These are phyloP conservation scores for Hippocampus mohnikei DNA, from an alignment of 2,113 vertebrate genomes.

Conservation along the genomic window DNA sequence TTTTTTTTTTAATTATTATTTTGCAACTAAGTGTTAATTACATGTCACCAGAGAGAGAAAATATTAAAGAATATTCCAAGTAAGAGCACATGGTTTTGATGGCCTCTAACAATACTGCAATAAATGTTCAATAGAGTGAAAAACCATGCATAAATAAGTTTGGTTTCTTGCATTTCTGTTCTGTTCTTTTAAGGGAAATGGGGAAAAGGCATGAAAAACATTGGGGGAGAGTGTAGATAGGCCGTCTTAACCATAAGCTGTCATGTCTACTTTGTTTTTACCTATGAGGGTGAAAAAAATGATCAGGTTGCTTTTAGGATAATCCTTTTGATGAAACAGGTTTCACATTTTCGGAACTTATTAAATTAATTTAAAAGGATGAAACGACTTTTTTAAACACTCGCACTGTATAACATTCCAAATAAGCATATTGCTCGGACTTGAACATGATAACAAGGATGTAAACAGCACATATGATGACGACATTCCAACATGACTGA, in stretches of 20 bases:
- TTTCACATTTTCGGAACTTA: background rate
- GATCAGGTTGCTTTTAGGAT: background rate
- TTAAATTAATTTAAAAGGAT: slow-evolving; percentile 2
- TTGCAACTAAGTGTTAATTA: slow-evolving; percentile 3
- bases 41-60: slow-evolving; percentile 24
- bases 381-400: slow-evolving; percentile 25
- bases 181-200: background rate
- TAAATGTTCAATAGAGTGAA: background rate
- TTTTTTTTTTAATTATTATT: background rate
- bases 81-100: slow-evolving; percentile 7
- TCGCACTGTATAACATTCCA: slow-evolving; percentile 18
- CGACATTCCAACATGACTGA: slow-evolving; percentile 22
- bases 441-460: slow-evolving; percentile 5
- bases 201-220: background rate
- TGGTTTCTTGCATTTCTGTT: background rate
- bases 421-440: slow-evolving; percentile 8
- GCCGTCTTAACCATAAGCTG: background rate
- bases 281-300: background rate
- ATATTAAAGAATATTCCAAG: background rate
- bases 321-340: background rate
- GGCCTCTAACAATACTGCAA: slow-evolving; percentile 18
- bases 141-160: slow-evolving; percentile 5
- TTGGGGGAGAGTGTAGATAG: background rate
- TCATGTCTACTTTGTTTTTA: background rate
- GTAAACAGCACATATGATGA: slow-evolving; percentile 42